Evolutionary conservation across 35 echinoderm and acorn worm species (phyloP).

Genomic region (Heliocidaris erythrogramma): DNA sequence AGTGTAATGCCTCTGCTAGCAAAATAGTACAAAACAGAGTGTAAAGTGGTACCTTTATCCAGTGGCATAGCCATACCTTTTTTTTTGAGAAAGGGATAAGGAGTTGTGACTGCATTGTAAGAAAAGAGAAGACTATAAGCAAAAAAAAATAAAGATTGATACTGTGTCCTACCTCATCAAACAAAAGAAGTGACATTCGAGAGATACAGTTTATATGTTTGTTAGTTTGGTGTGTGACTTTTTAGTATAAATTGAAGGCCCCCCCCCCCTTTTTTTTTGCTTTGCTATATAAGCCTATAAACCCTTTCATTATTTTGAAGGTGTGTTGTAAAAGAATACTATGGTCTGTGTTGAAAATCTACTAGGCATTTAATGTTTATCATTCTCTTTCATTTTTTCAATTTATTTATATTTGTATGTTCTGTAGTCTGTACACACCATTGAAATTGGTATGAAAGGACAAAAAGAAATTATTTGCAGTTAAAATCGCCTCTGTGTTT

Average conservation of each 20-base stretch:
- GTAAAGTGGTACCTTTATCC: background rate
- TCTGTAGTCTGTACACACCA: background rate
- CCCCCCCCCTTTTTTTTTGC: background rate
- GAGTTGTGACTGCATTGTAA: background rate
- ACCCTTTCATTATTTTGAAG: background rate
- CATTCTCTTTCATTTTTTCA: constrained; percentile 12
- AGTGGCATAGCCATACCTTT: background rate
- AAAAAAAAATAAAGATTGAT: too few relatives aligned
- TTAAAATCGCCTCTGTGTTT: background rate
- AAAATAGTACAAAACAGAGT: background rate
- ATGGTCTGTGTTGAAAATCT: background rate
- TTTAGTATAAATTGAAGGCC: background rate
- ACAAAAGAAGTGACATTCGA: background rate
- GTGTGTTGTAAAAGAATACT: too few relatives aligned
- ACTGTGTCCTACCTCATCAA: background rate
- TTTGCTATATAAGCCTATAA: background rate
- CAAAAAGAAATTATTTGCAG: background rate
- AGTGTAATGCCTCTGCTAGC: too few relatives aligned
- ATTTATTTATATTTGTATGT: background rate
- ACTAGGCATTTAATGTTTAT: background rate
- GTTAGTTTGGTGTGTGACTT: background rate
- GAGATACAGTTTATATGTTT: background rate
- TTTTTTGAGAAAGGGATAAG: background rate
- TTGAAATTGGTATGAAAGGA: background rate
- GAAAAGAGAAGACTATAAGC: background rate